Evolutionary conservation across 2,888 invertebrate genomes (phyloP), one percentile per base, ranked within the genome.

Genomic region (Drosophila paucipuncta): DNA sequence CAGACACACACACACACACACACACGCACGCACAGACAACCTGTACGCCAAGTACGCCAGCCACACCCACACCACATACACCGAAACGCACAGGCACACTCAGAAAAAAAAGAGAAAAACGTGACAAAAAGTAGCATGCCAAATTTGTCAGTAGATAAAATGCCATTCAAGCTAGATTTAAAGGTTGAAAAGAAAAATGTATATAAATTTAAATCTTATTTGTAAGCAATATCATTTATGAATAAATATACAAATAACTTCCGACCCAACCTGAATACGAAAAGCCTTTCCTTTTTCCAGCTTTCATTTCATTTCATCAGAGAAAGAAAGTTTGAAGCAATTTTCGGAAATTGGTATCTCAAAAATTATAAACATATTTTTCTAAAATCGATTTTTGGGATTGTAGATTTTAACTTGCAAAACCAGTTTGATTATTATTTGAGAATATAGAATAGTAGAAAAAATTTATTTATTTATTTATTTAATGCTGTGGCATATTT

Each of bases 11-110:
- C 22, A 25, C 22, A 22, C 11, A 28, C 41, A n/a, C n/a, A 22
- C 10, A 49, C n/a, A 68, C 57, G 49, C 57, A 68, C 60, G 54
- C 59, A 37, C 16, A 37, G 39, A 16, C 65, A 59, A 71, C 25
- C 22, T 49, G 50, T 54, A 66, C 62, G 58, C 57, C 16, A 16
- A 70, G 49, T 22, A 41, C 54, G 10, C 49, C 52, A 30, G 49
- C 33, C 80, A 68, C 75, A 71, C 68, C 73, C 65, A 74, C 67
- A 52, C 41, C 39, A 69, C 60, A 69, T 58, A 65, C 50, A 68
- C 37, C 10, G 5, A n/a, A n/a, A 28, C 35, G 31, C 18, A 41
- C 54, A 43, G 50, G 33, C 39, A 37, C 65, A 68, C 63, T 60
- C 28, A 55, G 22, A 31, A 18, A 22, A 22, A 13, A 11, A 18